Evolutionary conservation across 2,888 invertebrate genomes (phyloP).

Genomic region (Mesorhabditis belari): DNA sequence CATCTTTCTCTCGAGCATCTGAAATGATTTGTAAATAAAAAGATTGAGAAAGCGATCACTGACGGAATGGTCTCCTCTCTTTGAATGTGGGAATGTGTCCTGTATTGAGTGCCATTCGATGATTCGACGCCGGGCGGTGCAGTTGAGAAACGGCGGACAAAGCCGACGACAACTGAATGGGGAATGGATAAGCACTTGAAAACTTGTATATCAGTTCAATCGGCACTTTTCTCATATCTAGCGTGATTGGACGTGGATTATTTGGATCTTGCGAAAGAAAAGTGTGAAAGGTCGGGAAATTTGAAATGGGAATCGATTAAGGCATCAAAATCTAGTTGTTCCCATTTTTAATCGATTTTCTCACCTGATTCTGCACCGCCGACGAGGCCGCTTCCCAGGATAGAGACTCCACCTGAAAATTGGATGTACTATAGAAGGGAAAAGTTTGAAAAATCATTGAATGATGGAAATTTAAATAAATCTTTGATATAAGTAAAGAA

Average conservation of each 20-base stretch:
- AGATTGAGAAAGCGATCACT: slow-evolving; percentile 12
- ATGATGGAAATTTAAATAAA: too few species aligned
- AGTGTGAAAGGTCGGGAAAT: slow-evolving; percentile 7
- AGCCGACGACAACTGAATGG: not conserved
- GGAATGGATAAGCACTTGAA: not conserved
- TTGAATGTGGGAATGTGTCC: slow-evolving; percentile 50
- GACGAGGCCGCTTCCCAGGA: not conserved
- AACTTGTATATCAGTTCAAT: not conserved
- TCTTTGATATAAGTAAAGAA: too few species aligned
- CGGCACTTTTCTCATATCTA: too few species aligned
- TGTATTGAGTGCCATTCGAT: slow-evolving; percentile 5
- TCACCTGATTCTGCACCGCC: not conserved
- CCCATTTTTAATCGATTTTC: too few species aligned
- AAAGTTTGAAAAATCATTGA: too few species aligned
- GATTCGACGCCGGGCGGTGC: not conserved
- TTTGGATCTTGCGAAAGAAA: not conserved
- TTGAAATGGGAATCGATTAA: slow-evolving; percentile 3
- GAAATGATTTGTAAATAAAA: slow-evolving; percentile 7
- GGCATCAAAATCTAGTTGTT: slow-evolving; percentile 2
- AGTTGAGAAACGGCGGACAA: not conserved
- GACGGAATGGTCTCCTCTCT: slow-evolving; percentile 52
- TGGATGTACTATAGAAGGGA: too few species aligned
- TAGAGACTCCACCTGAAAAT: not conserved
- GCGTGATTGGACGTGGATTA: too few species aligned
- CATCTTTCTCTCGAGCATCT: slow-evolving; percentile 60